Evolutionary conservation across 2,113 vertebrate genomes (phyloP), one percentile per base, ranked within the genome.

Genomic region (Ptilonorhynchus violaceus): DNA sequence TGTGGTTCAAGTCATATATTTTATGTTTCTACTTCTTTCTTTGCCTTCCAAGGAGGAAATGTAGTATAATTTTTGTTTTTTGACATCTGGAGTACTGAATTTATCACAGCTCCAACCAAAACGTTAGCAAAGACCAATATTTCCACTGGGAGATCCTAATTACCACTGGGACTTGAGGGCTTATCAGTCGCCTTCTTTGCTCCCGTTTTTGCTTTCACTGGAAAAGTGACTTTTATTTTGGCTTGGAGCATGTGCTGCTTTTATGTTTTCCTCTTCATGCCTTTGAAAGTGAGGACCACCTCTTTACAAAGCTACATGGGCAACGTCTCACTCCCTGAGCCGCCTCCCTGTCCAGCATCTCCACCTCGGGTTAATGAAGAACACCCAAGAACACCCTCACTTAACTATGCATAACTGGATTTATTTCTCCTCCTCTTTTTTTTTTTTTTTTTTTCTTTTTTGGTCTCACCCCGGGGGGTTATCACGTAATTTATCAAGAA

Each of bases 401-500:
- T 78, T 85, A 78, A 81, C 60, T 18, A 42, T 1, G 1, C 41
- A 19, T 23, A 89, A 79, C 42, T 28, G 39, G 18, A 84, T 64
- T 93, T 60, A 2, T 78, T 63, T 42, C 5, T 56, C 15, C 5
- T 11, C 27, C 18, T 18, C 13, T 5, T 41, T 20, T 28, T 18
- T 41, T 53, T 27, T 7, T 30, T 24, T n/a, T 39, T 37, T 41
- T 33, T 42, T 63, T 56, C 44, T 81, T 30, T 64, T 78, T 46
- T 35, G 2, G 25, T 55, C 52, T 94, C 59, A 82, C 84, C 56
- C 21, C 3, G 42, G 52, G 52, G 77, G 88, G 63, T 94, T 75
- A 93, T 46, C 74, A 70, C 28, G n/a, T 60, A 91, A 92, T 91
- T 94, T 88, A 91, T 94, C 88, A 95, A 84, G 88, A 66, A 79